Conservation (phyloP, 1,140 invertebrate species). For the Maniola jurtina region DNA sequence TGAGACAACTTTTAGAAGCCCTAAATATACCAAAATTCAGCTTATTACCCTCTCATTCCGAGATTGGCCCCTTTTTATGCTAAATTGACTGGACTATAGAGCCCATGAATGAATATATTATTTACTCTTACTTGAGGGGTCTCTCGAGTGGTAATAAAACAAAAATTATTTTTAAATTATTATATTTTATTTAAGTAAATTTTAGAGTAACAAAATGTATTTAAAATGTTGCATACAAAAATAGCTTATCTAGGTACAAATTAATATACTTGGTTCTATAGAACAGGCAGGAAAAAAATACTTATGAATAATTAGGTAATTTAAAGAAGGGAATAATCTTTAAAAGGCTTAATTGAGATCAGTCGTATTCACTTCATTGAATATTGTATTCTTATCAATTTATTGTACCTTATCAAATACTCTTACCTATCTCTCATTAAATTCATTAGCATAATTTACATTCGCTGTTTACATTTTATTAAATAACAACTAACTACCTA, state of each 20-base stretch:
- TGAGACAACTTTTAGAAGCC: too few relatives aligned
- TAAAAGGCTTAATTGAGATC: conserved; percentile 59
- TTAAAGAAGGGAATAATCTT: conserved; percentile 31
- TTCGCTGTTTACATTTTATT: conserved; percentile 35
- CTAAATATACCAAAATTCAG: too few relatives aligned
- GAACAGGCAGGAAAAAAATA: conserved; percentile 14
- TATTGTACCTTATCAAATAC: conserved; percentile 6
- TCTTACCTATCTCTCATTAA: conserved; percentile 17
- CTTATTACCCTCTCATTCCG: too few relatives aligned
- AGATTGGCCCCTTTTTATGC: too few relatives aligned
- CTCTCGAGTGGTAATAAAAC: background rate
- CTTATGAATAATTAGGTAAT: conserved; percentile 5
- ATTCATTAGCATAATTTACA: conserved; percentile 34
- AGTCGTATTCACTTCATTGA: conserved; percentile 41
- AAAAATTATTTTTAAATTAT: background rate
- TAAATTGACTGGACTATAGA: too few relatives aligned
- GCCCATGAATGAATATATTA: too few relatives aligned
- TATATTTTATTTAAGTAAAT: conserved; percentile 17
- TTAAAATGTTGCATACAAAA: conserved; percentile 17
- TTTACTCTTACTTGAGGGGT: too few relatives aligned
- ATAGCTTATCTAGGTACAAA: conserved; percentile 8
- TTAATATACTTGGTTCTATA: conserved; percentile 3
- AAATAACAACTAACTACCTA: conserved; percentile 12
- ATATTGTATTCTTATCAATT: background rate
- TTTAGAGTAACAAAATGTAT: conserved; percentile 18